Evolutionary conservation across 2,797 vertebrate species (phyloP).

Genomic region (Zenarchopterus dispar): DNA sequence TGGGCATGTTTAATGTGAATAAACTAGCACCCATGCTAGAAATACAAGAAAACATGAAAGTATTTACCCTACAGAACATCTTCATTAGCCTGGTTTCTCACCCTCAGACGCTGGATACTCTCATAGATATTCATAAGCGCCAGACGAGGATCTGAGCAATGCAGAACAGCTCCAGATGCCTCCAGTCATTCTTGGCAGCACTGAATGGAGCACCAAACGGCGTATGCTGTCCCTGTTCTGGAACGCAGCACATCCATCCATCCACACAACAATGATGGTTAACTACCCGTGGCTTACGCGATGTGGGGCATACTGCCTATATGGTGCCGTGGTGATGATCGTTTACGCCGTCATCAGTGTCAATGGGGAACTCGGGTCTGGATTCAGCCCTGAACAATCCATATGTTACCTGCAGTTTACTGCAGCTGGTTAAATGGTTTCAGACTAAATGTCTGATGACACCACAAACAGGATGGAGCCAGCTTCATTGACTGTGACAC

Average conservation of each 20-base stretch:
- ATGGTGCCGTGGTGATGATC: constrained; percentile 64
- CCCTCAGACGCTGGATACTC: constrained; percentile 53
- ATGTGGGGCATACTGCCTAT: constrained; percentile 60
- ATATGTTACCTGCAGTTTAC: constrained; percentile 64
- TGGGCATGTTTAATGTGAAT: constrained; percentile 38
- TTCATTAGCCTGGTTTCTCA: constrained; percentile 75
- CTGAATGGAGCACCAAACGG: constrained; percentile 70
- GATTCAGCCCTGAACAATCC: constrained; percentile 53
- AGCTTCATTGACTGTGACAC: constrained; percentile 73
- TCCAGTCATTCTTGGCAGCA: constrained; percentile 74
- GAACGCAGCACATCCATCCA: constrained; percentile 71
- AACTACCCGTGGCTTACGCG: constrained; percentile 73
- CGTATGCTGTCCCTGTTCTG: constrained; percentile 74
- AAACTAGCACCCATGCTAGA: constrained; percentile 38
- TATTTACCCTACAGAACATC: constrained; percentile 62
- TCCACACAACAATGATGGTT: constrained; percentile 72
- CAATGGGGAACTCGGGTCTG: constrained; percentile 31
- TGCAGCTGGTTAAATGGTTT: constrained; percentile 65
- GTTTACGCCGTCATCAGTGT: constrained; percentile 45
- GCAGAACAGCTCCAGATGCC: constrained; percentile 74
- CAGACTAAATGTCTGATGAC: constrained; percentile 46
- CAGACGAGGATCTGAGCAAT: constrained; percentile 73
- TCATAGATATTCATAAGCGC: constrained; percentile 78
- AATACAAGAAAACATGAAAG: constrained; percentile 25
- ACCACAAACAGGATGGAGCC: constrained; percentile 45